Evolutionary conservation across 30 jellyfish, hydroid and myxozoan genomes (phyloP).

Genomic region (Clytia hemisphaerica): DNA sequence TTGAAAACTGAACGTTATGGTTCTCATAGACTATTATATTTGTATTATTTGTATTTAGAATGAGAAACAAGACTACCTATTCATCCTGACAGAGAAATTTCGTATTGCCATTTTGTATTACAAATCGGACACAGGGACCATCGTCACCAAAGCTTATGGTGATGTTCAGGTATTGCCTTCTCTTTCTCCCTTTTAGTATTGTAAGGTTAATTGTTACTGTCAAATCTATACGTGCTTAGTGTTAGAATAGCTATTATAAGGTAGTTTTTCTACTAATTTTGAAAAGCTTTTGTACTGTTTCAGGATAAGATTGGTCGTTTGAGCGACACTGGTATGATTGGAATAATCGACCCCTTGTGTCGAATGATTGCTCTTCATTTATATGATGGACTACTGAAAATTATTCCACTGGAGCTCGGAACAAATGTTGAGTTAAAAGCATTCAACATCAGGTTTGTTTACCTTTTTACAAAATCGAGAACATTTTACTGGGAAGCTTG

Average conservation of each 20-base stretch:
- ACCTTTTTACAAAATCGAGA: not conserved
- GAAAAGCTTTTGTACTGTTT: not conserved
- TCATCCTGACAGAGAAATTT: constrained; percentile 78
- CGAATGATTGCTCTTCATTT: constrained; percentile 71
- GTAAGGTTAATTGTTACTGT: not conserved
- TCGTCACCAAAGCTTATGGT: constrained; percentile 86
- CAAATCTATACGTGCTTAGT: not conserved
- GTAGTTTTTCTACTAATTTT: too few species aligned
- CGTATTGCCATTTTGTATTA: constrained; percentile 83
- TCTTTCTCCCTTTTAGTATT: not conserved
- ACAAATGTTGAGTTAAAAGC: constrained; percentile 70
- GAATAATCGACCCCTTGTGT: constrained; percentile 90
- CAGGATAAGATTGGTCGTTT: constrained; percentile 93
- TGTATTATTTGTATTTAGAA: constrained; percentile 41
- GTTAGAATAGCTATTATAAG: too few species aligned
- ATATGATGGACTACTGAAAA: constrained; percentile 79
- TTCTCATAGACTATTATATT: too few species aligned
- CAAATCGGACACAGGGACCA: constrained; percentile 55
- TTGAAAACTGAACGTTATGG: not conserved
- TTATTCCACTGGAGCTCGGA: constrained; percentile 86
- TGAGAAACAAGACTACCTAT: constrained; percentile 77
- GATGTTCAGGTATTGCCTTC: constrained; percentile 72
- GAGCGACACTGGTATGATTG: constrained; percentile 91
- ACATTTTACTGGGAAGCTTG: not conserved
- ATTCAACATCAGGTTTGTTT: constrained; percentile 53